phyloP scores from a whole-genome alignment of 2,888 invertebrate genomes.

The Xestia sexstrigata region DNA sequence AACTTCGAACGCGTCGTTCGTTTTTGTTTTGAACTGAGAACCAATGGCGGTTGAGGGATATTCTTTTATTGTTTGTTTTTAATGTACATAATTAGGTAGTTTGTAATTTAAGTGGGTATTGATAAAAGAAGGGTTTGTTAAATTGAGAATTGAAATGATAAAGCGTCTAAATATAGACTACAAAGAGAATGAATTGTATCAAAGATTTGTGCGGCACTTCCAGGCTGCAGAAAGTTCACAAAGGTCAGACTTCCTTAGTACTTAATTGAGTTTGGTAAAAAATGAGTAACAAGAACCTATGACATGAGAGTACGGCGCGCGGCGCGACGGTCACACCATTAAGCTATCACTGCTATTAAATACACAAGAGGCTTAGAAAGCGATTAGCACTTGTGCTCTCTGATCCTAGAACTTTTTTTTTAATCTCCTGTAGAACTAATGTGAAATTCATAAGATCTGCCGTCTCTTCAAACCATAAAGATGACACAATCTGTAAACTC shows the following conservation, averaged over 20 bases:
- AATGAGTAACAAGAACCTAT: too few species aligned
- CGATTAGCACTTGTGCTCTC: too few species aligned
- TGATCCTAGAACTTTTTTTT: too few species aligned
- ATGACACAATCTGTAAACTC: conserved; percentile 15
- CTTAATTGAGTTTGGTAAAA: neutral
- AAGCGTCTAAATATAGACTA: neutral
- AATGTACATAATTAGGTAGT: conserved; percentile 51
- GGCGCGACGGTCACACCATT: too few species aligned
- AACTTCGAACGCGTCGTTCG: conserved; percentile 81
- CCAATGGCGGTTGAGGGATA: conserved; percentile 75
- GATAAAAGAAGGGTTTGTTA: neutral
- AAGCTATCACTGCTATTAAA: too few species aligned
- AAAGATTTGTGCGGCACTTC: neutral
- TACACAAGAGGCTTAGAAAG: too few species aligned
- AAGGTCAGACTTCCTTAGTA: neutral
- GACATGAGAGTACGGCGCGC: too few species aligned
- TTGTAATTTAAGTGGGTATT: conserved; percentile 23
- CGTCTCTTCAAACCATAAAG: neutral
- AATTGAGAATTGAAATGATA: neutral
- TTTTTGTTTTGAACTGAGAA: conserved; percentile 81
- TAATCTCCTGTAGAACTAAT: too few species aligned
- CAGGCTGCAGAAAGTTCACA: neutral
- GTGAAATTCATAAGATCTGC: neutral
- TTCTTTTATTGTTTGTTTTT: conserved; percentile 66
- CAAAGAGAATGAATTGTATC: neutral